Base-by-base conservation (phyloP, 2,888 invertebrate genomes). In the Celastrina argiolus region DNA sequence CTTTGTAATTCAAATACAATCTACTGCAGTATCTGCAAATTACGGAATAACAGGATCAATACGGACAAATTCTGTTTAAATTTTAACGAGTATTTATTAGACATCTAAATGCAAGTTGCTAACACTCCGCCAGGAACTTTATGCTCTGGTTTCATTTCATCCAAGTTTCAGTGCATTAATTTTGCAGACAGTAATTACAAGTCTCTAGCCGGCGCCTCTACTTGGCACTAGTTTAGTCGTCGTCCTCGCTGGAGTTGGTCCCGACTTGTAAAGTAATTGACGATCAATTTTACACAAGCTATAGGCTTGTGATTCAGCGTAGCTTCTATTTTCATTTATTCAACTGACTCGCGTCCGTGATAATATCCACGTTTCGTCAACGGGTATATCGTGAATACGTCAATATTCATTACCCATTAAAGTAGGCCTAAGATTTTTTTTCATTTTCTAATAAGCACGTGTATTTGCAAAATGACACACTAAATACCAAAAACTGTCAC, bases 131-230 rank as follows among this genome's bases (percentile, higher is more conserved):
- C 77, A 76, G 76, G 75, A 87, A 87, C 81, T 87, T 85, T 79
- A 81, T 81, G 82, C 82, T 81, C 85, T 77, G 85, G 86, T 86
- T 89, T 88, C 87, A 88, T 89, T 89, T 87, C 85, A 84, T 83
- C 81, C 84, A 84, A 87, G 87, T 88, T 87, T 84, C 82, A 81
- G 83, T 87, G 87, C 88, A 89, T 89, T 90, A 88, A 88, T 89
- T 88, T 88, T 89, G 87, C 87, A 88, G 78, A 83, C 84, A 81
- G 88, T 89, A 89, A 90, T 89, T 89, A 89, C 87, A 85, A 87
- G 87, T 86, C 84, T 79, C 83, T 80, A 84, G 84, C 83, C 83
- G 85, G 79, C 86, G 82, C 81, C 80, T 82, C 81, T 79, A 83
- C 82, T 87, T 85, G 81, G 80, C 84, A 84, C 89, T 86, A 89